Evolutionary conservation across 35 echinoderm and acorn worm species (phyloP), one percentile per base, ranked within the genome.

Genomic region (Anneissia japonica): DNA sequence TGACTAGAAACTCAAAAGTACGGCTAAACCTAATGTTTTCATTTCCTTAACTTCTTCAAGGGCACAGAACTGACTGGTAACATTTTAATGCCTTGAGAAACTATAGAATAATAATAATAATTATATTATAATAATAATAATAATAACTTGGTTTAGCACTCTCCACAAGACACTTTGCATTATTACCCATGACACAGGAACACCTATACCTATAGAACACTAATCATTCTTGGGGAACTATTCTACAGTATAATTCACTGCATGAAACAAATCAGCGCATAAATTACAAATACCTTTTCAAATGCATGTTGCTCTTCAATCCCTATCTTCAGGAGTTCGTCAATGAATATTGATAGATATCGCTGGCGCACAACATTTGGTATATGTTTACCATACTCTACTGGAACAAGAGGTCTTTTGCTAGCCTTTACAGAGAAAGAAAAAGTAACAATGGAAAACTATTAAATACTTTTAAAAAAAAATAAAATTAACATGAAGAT

Each of bases 331-430:
- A 97, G 72, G 0, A 83, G 77, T 34, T 97, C 94, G 41, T 97
- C 94, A 41, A 97, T 97, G 72, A 97, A 97, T 32, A 93, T 46
- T 37, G 93, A 90, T 35, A 97, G 88, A 36, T 97, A 97, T 39
- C 94, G 39, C 51, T 97, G 94, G 32, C 94, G 76, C 0, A 97
- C 36, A 26, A 81, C 87, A 30, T 76, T 80, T 0, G 94, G 88
- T 31, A 97, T 88, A 37, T 97, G 90, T 75, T 85, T 88, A 75
- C 91, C 91, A 37, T 80, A 84, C 36, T 90, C 91, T 31, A 85
- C 39, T 23, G 88, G 84, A 37, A 97, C 80, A 30, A 93, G 31
- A 4, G 94, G 94, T 81, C 91, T 84, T 28, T 86, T 90, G 32
- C 38, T 88, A 31, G 89, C 90, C 93, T 95, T 46, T 43, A 4